Base-by-base conservation (phyloP, 2,113 vertebrate species). In the Ramphastos sulfuratus region DNA sequence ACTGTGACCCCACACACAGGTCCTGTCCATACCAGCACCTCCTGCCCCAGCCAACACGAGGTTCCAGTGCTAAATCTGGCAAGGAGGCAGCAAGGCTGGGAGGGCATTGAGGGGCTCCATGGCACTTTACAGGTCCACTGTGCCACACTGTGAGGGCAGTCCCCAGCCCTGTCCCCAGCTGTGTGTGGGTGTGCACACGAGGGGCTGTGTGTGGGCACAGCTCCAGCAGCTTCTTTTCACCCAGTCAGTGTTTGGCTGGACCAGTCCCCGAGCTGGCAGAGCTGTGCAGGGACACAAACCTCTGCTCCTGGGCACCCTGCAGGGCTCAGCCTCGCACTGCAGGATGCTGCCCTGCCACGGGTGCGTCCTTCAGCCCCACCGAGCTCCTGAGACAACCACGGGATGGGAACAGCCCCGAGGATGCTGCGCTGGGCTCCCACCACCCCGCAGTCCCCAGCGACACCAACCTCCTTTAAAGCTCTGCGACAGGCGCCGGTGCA, bases 401-500 rank as follows among this genome's bases (percentile, higher is more conserved):
- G 70, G 52, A 12, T 4, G 79, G 35, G 71, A 46, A 42, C 2
- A 42, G 11, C 54, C 31, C 74, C 2, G 12, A 14, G 79, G 82
- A 30, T 12, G 66, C 82, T 1, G 8, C 1, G 2, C 69, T 20
- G 7, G 70, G 8, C 2, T 7, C 20, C 30, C 12, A 0, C 39
- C 3, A 0, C 65, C 91, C 87, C 72, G 1, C 13, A 1, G 6
- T 2, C 59, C 71, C 72, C 2, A 3, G 30, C 4, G 74, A 2
- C 70, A 83, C 98, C 80, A 91, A 98, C 98, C 98, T 69, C 96
- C 96, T 33, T 85, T 98, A 94, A 98, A 98, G 95, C 97, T 97
- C 80, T 98, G 98, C 3, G 98, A 89, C 63, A 99, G 97, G 56
- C 98, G 97, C 81, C 98, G 99, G 65, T 98, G 98, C 65, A 99